phyloP scores from a whole-genome alignment of 2,113 vertebrate genomes.

The Dermatemys mawii region DNA sequence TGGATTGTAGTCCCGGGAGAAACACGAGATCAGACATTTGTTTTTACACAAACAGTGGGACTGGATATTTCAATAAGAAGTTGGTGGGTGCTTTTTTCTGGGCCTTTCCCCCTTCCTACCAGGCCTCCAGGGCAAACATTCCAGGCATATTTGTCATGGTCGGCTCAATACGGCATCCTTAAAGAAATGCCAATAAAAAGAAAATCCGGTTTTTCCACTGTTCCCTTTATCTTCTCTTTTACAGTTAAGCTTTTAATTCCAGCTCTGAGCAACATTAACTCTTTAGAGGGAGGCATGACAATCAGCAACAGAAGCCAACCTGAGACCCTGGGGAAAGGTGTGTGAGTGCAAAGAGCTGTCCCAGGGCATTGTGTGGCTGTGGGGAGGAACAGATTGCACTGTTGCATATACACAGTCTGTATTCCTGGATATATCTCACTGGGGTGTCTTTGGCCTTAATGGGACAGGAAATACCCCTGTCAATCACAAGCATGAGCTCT shows the following conservation, averaged over 20 bases:
- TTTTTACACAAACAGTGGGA: neutral
- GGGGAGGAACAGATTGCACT: neutral
- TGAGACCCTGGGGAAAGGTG: neutral
- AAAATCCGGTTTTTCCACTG: slow-evolving; percentile 68
- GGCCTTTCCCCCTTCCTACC: slow-evolving; percentile 51
- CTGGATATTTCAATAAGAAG: slow-evolving; percentile 35
- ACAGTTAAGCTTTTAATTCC: slow-evolving; percentile 26
- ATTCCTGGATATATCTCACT: neutral
- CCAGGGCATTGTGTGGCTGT: neutral
- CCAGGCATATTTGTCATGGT: slow-evolving; percentile 70
- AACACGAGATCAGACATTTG: neutral
- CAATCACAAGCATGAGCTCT: neutral
- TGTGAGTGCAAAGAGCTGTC: neutral
- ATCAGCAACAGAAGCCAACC: neutral
- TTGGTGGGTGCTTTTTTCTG: slow-evolving; percentile 42
- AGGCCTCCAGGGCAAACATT: slow-evolving; percentile 70
- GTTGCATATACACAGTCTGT: neutral
- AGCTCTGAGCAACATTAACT: neutral
- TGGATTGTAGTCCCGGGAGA: neutral
- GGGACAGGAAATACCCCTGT: neutral
- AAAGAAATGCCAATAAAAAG: slow-evolving; percentile 59
- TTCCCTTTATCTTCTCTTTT: neutral
- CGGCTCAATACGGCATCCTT: slow-evolving; percentile 62
- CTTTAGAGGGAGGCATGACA: slow-evolving; percentile 5
- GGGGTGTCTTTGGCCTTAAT: neutral